phyloP scores from a whole-genome alignment of 2,113 vertebrate species.

The Deroptyus accipitrinus region DNA sequence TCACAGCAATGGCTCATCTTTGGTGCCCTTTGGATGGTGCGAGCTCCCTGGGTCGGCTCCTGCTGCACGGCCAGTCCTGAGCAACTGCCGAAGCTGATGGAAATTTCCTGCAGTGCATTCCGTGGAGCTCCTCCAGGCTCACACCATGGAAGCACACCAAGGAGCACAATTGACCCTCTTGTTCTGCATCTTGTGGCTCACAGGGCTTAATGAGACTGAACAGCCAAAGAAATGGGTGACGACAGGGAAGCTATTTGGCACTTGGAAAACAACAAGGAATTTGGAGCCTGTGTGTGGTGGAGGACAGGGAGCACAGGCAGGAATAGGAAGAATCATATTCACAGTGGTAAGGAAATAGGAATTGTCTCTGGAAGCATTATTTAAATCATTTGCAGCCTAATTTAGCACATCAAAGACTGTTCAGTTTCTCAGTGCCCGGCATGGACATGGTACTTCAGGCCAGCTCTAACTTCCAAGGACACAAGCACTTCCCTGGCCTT shows the following conservation, averaged over 20 bases:
- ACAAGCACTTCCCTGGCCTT: not conserved
- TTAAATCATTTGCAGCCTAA: not conserved
- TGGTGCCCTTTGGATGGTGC: not conserved
- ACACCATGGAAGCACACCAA: not conserved
- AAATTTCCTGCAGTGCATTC: slow-evolving; percentile 1
- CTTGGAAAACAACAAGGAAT: not conserved
- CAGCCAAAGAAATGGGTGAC: not conserved
- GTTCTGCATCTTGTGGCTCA: slow-evolving; percentile 1
- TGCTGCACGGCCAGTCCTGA: not conserved
- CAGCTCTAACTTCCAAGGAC: not conserved
- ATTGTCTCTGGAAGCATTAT: not conserved
- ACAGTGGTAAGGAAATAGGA: not conserved
- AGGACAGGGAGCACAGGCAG: not conserved
- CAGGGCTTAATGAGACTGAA: not conserved
- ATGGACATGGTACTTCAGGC: not conserved
- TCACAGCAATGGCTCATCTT: not conserved
- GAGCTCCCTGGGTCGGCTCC: not conserved
- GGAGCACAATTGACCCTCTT: slow-evolving; percentile 41
- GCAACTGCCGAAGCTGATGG: not conserved
- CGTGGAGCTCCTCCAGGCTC: not conserved
- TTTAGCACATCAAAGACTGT: not conserved
- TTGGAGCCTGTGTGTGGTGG: not conserved
- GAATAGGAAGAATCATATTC: not conserved
- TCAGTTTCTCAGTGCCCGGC: not conserved
- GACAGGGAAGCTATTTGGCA: not conserved